A percentile compares a stretch with the other conserved stretches of the same genome.
These are phyloP conservation scores for Amitus sp. DNA, from an alignment of 2,888 invertebrate species.

Conservation along the genomic window DNA sequence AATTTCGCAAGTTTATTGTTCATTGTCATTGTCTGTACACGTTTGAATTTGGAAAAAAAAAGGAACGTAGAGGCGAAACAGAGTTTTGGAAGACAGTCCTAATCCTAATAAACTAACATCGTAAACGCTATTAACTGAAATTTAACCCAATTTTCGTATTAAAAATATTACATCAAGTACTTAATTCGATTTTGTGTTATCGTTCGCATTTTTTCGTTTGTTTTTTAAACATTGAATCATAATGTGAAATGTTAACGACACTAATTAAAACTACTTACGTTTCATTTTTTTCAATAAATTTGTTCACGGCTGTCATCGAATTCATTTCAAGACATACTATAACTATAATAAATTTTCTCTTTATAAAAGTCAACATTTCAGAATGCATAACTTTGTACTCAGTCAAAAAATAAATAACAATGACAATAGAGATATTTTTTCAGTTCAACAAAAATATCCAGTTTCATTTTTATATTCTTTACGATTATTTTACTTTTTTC, in stretches of 20 bases:
- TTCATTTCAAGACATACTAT: not conserved
- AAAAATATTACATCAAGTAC: not conserved
- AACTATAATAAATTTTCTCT: not conserved
- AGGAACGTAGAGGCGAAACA: no score
- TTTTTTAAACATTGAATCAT: not conserved
- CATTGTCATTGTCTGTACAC: not conserved
- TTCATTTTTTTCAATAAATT: not conserved
- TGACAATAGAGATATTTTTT: not conserved
- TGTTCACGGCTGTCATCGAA: not conserved
- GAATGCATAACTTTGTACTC: constrained; percentile 4
- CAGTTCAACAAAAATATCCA: not conserved
- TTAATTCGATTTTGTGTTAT: not conserved
- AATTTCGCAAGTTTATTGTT: constrained; percentile 2
- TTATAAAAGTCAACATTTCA: not conserved
- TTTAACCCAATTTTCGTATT: no score
- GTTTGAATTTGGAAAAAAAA: no score
- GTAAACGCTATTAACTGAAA: no score
- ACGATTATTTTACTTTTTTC: no score
- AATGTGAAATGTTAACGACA: not conserved
- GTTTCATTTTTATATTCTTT: no score
- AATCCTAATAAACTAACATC: no score
- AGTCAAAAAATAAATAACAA: not conserved
- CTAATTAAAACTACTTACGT: not conserved
- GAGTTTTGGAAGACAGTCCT: no score
- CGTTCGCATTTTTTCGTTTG: no score